A percentile compares a stretch with the other conserved stretches of the same genome.
These are phyloP conservation scores for Mesorhabditis spiculigera DNA, from an alignment of 2,888 invertebrate species.

Conservation along the genomic window DNA sequence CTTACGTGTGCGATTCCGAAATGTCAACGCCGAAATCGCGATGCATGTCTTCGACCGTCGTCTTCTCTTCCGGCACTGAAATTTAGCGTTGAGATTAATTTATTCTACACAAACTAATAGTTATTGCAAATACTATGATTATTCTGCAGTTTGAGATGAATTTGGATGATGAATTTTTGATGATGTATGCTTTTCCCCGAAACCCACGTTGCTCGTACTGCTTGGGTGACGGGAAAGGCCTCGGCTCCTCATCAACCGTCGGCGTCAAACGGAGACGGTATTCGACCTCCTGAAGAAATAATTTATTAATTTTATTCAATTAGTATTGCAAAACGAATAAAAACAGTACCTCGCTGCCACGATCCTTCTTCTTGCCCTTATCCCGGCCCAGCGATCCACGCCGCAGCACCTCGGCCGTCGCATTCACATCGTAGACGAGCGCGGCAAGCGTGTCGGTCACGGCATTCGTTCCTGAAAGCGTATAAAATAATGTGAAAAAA, in stretches of 20 bases:
- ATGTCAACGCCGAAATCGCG: slow-evolving; percentile 53
- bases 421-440: slow-evolving; percentile 57
- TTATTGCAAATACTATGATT: no score
- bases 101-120: no score
- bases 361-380: slow-evolving; percentile 35
- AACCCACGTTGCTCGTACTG: slow-evolving; percentile 1
- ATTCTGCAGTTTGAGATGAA: not conserved
- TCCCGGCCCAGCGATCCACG: slow-evolving; percentile 34
- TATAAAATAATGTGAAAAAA: not conserved
- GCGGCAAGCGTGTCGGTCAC: slow-evolving; percentile 57
- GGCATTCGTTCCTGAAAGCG: slow-evolving; percentile 48
- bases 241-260: slow-evolving; percentile 42
- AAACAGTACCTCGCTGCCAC: slow-evolving; percentile 16
- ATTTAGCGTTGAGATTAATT: no score
- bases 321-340: not conserved
- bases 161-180: not conserved
- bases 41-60: slow-evolving; percentile 47
- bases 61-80: slow-evolving; percentile 42
- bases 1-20: slow-evolving; percentile 46
- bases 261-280: slow-evolving; percentile 52
- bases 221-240: slow-evolving; percentile 18
- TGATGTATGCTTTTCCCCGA: not conserved
- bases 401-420: slow-evolving; percentile 54
- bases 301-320: not conserved
- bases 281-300: slow-evolving; percentile 40